Evolutionary conservation across 2,113 vertebrate species (phyloP), one percentile per base, ranked within the genome.

Genomic region (Coreoperca whiteheadi): DNA sequence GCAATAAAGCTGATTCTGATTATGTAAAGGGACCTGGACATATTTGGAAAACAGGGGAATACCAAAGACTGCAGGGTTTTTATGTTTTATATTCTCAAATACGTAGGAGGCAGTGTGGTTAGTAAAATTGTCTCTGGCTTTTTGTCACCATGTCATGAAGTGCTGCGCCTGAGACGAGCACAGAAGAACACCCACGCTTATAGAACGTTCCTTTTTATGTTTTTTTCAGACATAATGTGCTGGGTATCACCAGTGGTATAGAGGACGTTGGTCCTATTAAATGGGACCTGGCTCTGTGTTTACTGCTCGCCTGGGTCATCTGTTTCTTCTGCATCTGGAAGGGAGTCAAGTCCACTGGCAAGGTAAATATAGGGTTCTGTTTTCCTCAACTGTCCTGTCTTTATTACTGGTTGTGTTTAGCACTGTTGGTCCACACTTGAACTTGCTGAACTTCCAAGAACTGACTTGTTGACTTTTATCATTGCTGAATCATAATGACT

Each of bases 321-420:
- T 99, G 97, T 87, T 99, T 99, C 95, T 99, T 99, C 95, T 99
- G 98, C 94, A 99, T 99, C 94, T 99, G 98, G 98, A 99, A 99
- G 93, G 98, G 98, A 30, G 97, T 99, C 87, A 97, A 97, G 88
- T 98, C 98, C 78, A 99, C 98, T 0, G 98, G 98, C 84, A 99
- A 99, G 95, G 98, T 99, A 91, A 59, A 50, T 30, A 15, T 6
- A 34, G 14, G 28, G 25, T 30, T 12, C 20, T 51, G 32, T 75
- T 11, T 4, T 21, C 54, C 12, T 50, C 8, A 18, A 39, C 25
- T 18, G 3, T 43, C 39, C 23, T 43, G 12, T 32, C 5, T 60
- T 6, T 32, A 15, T 16, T 12, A 6, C 30, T 12, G 11, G 15
- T 34, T 79, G 6, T 46, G 15, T 53, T 60, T 39, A 32, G 4